phyloP scores from a whole-genome alignment of 2,113 vertebrate species.

The Hymenochirus boettgeri region DNA sequence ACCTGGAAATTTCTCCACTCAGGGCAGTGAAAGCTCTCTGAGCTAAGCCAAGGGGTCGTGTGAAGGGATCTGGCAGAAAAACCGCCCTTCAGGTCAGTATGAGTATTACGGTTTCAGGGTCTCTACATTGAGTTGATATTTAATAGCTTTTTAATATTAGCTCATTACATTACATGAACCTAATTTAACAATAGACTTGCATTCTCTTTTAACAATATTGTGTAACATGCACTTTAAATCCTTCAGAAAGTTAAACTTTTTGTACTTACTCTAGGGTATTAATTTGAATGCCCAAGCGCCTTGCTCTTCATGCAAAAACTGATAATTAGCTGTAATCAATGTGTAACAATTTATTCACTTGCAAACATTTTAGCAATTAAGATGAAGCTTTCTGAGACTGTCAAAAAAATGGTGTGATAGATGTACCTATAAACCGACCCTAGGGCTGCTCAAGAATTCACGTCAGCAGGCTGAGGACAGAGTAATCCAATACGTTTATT shows the following conservation, averaged over 20 bases:
- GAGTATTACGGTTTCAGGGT: too few relatives aligned
- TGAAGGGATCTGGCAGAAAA: too few relatives aligned
- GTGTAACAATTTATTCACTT: slow-evolving; percentile 9
- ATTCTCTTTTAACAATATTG: too few relatives aligned
- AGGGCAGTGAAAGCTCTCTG: too few relatives aligned
- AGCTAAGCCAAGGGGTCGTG: too few relatives aligned
- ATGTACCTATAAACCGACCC: slow-evolving; percentile 18
- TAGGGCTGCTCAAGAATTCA: neutral
- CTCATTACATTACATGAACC: too few relatives aligned
- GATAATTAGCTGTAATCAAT: slow-evolving; percentile 29
- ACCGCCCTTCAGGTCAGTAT: too few relatives aligned
- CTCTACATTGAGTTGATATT: too few relatives aligned
- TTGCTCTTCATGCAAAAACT: neutral
- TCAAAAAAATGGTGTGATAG: slow-evolving; percentile 24
- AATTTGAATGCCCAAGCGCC: slow-evolving; percentile 11
- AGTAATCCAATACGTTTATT: slow-evolving; percentile 13
- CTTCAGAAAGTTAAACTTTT: neutral
- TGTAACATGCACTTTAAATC: too few relatives aligned
- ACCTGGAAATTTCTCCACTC: too few relatives aligned
- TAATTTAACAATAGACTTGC: too few relatives aligned
- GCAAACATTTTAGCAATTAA: slow-evolving; percentile 19
- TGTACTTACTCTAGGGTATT: neutral
- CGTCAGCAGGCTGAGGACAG: neutral
- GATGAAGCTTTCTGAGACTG: slow-evolving; percentile 10
- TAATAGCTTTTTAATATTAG: too few relatives aligned